Evolutionary conservation across 2,797 vertebrate species (phyloP).

Genomic region (Sebastes minor): DNA sequence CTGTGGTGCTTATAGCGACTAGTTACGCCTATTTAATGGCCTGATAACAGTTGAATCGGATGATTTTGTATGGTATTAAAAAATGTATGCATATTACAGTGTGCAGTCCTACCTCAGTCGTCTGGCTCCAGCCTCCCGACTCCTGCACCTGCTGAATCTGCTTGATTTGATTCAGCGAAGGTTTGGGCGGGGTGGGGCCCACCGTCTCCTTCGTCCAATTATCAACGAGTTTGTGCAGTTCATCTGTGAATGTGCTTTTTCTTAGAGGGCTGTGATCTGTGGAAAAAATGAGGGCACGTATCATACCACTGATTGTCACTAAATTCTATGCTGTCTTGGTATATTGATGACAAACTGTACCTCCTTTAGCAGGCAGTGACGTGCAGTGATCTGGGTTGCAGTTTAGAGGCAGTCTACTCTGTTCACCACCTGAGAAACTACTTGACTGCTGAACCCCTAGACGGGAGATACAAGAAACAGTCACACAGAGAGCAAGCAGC

Average conservation of each 20-base stretch:
- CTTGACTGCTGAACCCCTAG: slow-evolving; percentile 79
- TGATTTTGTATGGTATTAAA: not conserved
- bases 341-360: slow-evolving; percentile 44
- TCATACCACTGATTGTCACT: not conserved
- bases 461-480: slow-evolving; percentile 16
- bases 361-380: slow-evolving; percentile 67
- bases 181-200: slow-evolving; percentile 83
- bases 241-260: slow-evolving; percentile 94
- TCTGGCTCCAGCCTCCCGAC: slow-evolving; percentile 85
- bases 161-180: slow-evolving; percentile 93
- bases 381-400: slow-evolving; percentile 65
- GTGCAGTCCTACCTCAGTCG: slow-evolving; percentile 81
- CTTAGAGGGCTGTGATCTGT: slow-evolving; percentile 79
- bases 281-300: not conserved
- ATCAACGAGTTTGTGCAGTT: slow-evolving; percentile 93
- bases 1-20: too few species aligned
- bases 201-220: slow-evolving; percentile 91
- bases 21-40: too few species aligned
- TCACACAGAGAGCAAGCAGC: not conserved
- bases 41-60: too few species aligned
- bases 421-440: slow-evolving; percentile 79
- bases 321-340: not conserved
- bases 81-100: not conserved
- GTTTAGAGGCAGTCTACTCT: slow-evolving; percentile 62
- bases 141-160: slow-evolving; percentile 91